A percentile compares a stretch with the other conserved stretches of the same genome.
phyloP scores from a whole-genome alignment of 2,113 vertebrate species.

The Protomyctophum bolini region DNA sequence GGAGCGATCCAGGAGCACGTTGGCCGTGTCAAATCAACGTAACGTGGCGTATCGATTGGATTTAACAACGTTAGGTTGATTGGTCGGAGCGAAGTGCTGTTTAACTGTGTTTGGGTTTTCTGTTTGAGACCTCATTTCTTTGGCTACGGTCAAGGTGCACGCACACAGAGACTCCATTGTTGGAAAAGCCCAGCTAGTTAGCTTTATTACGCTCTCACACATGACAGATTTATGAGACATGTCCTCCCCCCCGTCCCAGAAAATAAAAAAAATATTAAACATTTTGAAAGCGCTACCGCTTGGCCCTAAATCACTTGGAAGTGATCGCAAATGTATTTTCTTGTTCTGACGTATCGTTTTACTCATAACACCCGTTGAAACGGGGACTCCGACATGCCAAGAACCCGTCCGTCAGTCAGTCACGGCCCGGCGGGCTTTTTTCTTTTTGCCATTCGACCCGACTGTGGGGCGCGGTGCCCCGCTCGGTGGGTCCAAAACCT shows the following conservation, averaged over 20 bases:
- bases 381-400: slow-evolving; percentile 36
- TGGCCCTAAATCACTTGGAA: slow-evolving; percentile 49
- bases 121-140: slow-evolving; percentile 29
- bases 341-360: slow-evolving; percentile 56
- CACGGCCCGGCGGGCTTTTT: slow-evolving; percentile 38
- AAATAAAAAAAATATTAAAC: slow-evolving; percentile 52
- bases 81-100: slow-evolving; percentile 21
- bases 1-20: slow-evolving; percentile 17
- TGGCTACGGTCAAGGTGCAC: slow-evolving; percentile 52
- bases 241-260: slow-evolving; percentile 22
- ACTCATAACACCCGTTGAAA: slow-evolving; percentile 41
- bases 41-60: slow-evolving; percentile 2
- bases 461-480: slow-evolving; percentile 16
- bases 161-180: slow-evolving; percentile 59
- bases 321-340: slow-evolving; percentile 50
- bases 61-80: slow-evolving; percentile 31
- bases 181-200: slow-evolving; percentile 34
- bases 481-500: slow-evolving; percentile 21
- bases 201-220: slow-evolving; percentile 51
- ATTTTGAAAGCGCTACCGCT: slow-evolving; percentile 48
- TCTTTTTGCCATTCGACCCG: slow-evolving; percentile 48
- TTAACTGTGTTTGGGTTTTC: slow-evolving; percentile 27
- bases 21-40: slow-evolving; percentile 15
- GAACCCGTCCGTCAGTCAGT: slow-evolving; percentile 51
- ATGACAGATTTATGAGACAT: slow-evolving; percentile 50